A percentile compares a stretch with the other conserved stretches of the same genome.
Evolutionary conservation across 2,113 vertebrate genomes (phyloP).

Genomic region (Centropus bengalensis): DNA sequence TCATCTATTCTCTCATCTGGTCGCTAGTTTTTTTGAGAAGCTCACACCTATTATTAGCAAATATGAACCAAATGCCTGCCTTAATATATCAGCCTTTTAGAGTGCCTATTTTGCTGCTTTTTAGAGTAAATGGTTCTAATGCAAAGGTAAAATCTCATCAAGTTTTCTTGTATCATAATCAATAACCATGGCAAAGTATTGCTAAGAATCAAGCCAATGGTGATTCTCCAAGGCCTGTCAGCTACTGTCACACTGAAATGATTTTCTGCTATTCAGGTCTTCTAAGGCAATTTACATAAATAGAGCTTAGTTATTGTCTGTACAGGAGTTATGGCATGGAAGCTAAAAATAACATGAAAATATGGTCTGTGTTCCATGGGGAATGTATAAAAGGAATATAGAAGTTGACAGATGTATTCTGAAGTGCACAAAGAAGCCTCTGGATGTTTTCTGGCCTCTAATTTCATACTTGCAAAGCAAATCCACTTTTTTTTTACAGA

Average conservation of each 20-base stretch:
- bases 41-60: background rate
- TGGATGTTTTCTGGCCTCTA: background rate
- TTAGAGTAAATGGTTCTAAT: background rate
- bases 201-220: background rate
- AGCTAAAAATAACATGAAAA: background rate
- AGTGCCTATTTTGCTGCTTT: background rate
- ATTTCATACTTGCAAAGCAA: background rate
- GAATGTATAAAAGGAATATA: background rate
- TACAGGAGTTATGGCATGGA: background rate
- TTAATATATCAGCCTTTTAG: background rate
- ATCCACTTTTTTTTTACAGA: background rate
- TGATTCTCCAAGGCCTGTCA: background rate
- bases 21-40: background rate
- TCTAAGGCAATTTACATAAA: background rate
- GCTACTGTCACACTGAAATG: background rate
- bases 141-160: background rate
- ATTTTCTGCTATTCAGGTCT: background rate
- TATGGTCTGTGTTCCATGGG: background rate
- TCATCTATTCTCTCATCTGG: background rate
- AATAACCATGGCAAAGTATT: background rate
- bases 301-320: background rate
- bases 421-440: background rate
- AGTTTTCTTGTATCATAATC: background rate
- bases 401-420: background rate
- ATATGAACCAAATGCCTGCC: background rate